Evolutionary conservation across 2,888 invertebrate species (phyloP), one percentile per base, ranked within the genome.

Genomic region (Iphiclides podalirius): DNA sequence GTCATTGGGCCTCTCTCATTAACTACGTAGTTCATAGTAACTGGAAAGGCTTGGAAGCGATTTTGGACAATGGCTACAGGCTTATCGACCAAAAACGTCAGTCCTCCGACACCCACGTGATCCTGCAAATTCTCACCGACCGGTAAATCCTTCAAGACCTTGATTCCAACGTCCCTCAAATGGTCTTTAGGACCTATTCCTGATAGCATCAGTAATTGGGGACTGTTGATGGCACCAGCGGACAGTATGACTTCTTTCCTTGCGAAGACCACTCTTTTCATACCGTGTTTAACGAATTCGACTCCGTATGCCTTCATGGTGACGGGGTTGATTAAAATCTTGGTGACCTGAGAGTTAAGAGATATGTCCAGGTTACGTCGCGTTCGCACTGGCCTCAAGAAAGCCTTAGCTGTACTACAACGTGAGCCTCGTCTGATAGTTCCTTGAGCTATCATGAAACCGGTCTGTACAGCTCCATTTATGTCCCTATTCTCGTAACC

Each of bases 181-280:
- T 96, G 95, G 9, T 92, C 81, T 45, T 89, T 86, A 0, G 95
- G 95, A 0, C 95, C 95, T 43, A 96, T 90, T 0, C 98, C 98
- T 0, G 97, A 97, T 0, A 98, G 79, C 96, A 98, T 96, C 52
- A 98, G 82, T 43, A 98, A 82, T 70, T 98, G 98, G 0, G 98
- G 96, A 8, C 94, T 94, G 70, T 98, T 98, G 17, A 98, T 95
- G 0, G 98, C 93, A 0, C 98, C 98, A 0, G 96, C 97, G 8
- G 96, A 94, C 31, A 98, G 71, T 39, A 98, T 95, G 0, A 98
- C 92, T 76, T 96, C 96, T 63, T 95, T 94, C 44, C 91, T 91
- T 0, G 96, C 96, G 52, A 91, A 84, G 0, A 94, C 93, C 0
- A 92, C 84, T 64, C 93, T 92, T 48, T 91, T 91, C 26, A 90